Percentiles rank a stretch among this genome's conserved stretches.
phyloP scores from a whole-genome alignment of 2,797 vertebrate genomes.

The Mormyrops attenuatus region DNA sequence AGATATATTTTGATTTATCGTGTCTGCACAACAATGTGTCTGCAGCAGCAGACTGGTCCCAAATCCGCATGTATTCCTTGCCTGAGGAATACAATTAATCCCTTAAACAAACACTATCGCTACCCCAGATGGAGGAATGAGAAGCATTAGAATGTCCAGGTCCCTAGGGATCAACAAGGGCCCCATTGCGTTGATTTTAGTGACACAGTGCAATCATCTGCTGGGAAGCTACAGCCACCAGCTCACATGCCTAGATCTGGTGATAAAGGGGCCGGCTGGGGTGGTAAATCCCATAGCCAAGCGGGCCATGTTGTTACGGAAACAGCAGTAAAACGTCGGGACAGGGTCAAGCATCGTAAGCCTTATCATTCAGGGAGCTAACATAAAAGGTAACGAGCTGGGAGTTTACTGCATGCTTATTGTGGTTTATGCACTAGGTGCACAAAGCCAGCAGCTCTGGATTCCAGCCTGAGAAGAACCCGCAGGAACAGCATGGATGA shows the following conservation, averaged over 20 bases:
- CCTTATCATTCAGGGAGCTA: neutral
- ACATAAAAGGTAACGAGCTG: constrained; percentile 4
- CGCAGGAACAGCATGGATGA: neutral
- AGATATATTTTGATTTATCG: neutral
- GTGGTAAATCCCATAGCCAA: neutral
- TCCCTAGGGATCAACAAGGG: neutral
- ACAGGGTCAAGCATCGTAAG: neutral
- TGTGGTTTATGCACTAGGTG: neutral
- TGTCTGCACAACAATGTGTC: neutral
- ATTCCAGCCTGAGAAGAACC: neutral
- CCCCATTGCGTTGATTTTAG: neutral
- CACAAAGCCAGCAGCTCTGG: neutral
- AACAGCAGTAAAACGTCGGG: neutral
- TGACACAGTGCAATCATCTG: neutral
- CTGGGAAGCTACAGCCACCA: neutral
- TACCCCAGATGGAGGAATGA: neutral
- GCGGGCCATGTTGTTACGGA: neutral
- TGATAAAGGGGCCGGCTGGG: neutral
- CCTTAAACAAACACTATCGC: neutral
- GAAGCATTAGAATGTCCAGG: neutral
- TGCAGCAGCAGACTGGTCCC: neutral
- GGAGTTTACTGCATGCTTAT: neutral
- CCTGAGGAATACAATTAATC: neutral
- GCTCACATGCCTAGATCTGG: neutral
- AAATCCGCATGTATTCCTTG: neutral